These are phyloP conservation scores for Lepus americanus DNA, from an alignment of 2,113 vertebrate genomes.

Conservation along the genomic window DNA sequence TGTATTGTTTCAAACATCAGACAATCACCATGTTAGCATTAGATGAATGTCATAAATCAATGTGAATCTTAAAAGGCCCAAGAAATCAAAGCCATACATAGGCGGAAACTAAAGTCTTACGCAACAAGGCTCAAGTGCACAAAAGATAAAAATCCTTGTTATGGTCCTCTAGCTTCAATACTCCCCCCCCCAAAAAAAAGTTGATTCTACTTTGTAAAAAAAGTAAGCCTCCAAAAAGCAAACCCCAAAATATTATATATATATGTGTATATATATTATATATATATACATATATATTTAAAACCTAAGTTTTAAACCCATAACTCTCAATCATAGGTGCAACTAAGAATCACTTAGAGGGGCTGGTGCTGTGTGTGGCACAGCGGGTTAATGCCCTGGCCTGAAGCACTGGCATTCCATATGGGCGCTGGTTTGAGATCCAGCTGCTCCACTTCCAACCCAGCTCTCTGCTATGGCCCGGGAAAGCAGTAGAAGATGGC, in stretches of 20 bases:
- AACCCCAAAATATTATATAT: conserved; percentile 21
- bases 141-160: conserved; percentile 70
- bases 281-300: background rate
- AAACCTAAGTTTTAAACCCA: conserved; percentile 57
- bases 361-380: no score
- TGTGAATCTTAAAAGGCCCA: conserved; percentile 56
- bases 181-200: background rate
- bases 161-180: conserved; percentile 40
- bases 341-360: conserved; percentile 16
- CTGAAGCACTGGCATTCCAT: no score
- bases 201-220: conserved; percentile 65
- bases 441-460: no score
- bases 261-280: background rate
- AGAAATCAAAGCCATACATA: conserved; percentile 58
- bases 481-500: no score
- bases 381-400: no score
- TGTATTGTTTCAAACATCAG: conserved; percentile 64
- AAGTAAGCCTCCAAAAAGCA: conserved; percentile 66
- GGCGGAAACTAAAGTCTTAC: conserved; percentile 68
- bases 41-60: conserved; percentile 68
- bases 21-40: conserved; percentile 69
- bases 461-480: no score
- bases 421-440: no score
- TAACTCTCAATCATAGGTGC: conserved; percentile 34
- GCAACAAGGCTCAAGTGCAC: conserved; percentile 53